These are phyloP conservation scores for Yponomeuta plumbellus DNA, from an alignment of 2,888 invertebrate genomes.

Conservation along the genomic window DNA sequence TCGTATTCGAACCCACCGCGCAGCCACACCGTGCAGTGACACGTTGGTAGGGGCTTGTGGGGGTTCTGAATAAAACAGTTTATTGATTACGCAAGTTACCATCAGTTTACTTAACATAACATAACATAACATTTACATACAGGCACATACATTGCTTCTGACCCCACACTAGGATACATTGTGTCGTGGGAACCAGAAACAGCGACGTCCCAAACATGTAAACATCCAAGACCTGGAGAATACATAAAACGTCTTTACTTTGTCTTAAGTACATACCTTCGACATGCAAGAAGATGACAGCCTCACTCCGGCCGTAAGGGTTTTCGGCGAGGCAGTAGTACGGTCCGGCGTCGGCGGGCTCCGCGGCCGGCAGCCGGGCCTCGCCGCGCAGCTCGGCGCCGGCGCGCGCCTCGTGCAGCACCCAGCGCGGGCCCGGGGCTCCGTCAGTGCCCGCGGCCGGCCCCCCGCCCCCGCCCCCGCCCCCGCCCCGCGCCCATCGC, in stretches of 20 bases:
- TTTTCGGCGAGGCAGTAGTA: conserved; percentile 84
- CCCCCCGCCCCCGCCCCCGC: conserved; percentile 29
- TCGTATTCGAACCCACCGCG: conserved; percentile 75
- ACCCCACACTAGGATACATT: no score
- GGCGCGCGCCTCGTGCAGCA: conserved; percentile 80
- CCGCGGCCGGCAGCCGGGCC: conserved; percentile 79
- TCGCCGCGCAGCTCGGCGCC: conserved; percentile 81
- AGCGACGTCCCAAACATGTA: no score
- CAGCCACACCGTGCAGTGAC: conserved; percentile 76
- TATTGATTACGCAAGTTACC: neutral
- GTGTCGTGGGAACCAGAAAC: no score
- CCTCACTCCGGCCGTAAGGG: conserved; percentile 81
- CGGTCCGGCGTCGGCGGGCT: conserved; percentile 81
- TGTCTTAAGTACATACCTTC: conserved; percentile 62
- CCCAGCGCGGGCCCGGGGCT: conserved; percentile 44
- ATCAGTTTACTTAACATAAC: no score
- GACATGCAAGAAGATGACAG: conserved; percentile 79
- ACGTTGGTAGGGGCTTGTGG: conserved; percentile 79
- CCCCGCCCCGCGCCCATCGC: conserved; percentile 83
- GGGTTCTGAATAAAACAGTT: conserved; percentile 63
- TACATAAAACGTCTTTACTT: no score
- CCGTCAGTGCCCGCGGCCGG: conserved; percentile 28
- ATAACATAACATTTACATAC: no score
- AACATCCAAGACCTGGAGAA: no score
- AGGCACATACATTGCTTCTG: no score